Evolutionary conservation across 2,797 vertebrate species (phyloP), one percentile per base, ranked within the genome.

Genomic region (Pteronotus mesoamericanus): DNA sequence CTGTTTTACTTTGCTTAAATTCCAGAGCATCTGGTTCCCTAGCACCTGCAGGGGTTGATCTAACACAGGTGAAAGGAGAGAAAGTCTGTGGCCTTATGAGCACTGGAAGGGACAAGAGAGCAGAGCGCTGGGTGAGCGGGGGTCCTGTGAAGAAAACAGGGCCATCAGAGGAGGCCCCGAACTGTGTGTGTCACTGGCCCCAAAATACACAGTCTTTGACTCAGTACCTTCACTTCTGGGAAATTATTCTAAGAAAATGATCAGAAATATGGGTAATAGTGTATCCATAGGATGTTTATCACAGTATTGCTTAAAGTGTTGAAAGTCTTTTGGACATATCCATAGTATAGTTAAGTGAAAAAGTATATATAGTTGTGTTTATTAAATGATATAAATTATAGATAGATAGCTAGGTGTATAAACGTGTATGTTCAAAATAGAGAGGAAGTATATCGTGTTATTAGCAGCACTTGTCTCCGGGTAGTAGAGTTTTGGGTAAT

Each of bases 161-260:
- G 11, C 26, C 11, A 1, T n/a, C 26, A 3, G 24, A 44, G 61
- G 22, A 32, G 59, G 21, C 19, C 39, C 21, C 1, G 6, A 2
- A 10, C 16, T 0, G 32, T 10, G 32, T 1, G 6, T 0, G 1
- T 19, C 14, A 0, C 7, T 0, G 0, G 1, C 64, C 66, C 71
- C 64, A 4, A 71, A 16, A 16, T 7, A 51, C 5, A 9, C 26
- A n/a, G 12, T 2, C 29, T 57, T 29, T 61, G 32, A 19, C 79
- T 74, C 29, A 26, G 44, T n/a, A 39, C 29, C 57, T 85, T 46
- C 12, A 42, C 51, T 77, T 61, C 51, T 71, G 37, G 48, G 16
- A 34, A 94, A 32, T 59, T 26, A 42, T 71, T 42, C 32, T 68
- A 71, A 89, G 84, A 64, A 89, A 84, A 91, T 34, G 15, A n/a